Evolutionary conservation across 2,888 invertebrate genomes (phyloP).

Genomic region (Himalopsyche anomala): DNA sequence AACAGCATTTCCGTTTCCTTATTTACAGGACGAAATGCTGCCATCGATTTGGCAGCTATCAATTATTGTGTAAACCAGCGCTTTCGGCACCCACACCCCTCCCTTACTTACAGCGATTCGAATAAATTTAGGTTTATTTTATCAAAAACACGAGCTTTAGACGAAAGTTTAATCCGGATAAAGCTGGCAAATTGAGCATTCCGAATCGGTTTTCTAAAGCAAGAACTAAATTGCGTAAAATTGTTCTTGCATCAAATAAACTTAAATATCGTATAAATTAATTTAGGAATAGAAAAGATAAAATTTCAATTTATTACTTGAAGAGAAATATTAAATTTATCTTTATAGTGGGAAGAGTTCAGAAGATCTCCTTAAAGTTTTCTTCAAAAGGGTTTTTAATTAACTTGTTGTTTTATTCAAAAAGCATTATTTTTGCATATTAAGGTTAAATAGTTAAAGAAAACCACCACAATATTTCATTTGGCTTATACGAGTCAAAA

Average conservation of each 20-base stretch:
- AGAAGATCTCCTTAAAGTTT: too few relatives aligned
- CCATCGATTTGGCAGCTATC: conserved; percentile 20
- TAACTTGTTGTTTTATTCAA: too few relatives aligned
- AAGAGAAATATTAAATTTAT: too few relatives aligned
- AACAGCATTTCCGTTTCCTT: not conserved
- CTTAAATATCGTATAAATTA: too few relatives aligned
- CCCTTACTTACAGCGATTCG: not conserved
- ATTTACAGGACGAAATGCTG: not conserved
- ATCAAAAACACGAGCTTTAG: conserved; percentile 7
- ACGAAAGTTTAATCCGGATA: conserved; percentile 13
- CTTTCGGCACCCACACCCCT: not conserved
- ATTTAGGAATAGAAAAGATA: too few relatives aligned
- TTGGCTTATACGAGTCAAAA: too few relatives aligned
- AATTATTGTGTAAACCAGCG: conserved; percentile 30
- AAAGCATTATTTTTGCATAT: too few relatives aligned
- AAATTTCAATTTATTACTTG: too few relatives aligned
- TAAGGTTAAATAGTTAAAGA: too few relatives aligned
- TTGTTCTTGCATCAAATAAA: not conserved
- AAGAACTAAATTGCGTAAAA: not conserved
- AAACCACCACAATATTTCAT: too few relatives aligned
- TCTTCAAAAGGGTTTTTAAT: too few relatives aligned
- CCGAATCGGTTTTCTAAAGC: not conserved
- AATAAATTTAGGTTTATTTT: conserved; percentile 28
- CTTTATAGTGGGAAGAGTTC: too few relatives aligned
- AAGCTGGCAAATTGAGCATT: conserved; percentile 2